Percentiles rank a stretch among this genome's conserved stretches.
phyloP scores from a whole-genome alignment of 2,113 vertebrate species.

The Morone saxatilis region DNA sequence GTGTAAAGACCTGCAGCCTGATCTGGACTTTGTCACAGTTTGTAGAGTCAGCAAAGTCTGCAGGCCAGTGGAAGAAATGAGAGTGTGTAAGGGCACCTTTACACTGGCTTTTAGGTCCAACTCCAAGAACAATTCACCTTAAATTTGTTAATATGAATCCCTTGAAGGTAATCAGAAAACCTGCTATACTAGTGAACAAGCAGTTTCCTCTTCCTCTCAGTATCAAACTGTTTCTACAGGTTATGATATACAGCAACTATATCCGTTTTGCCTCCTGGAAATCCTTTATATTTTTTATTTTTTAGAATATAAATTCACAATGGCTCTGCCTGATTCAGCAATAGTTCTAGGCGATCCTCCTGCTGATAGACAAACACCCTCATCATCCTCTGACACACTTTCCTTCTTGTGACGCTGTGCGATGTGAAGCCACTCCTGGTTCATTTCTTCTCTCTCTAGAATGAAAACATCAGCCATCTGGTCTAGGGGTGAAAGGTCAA shows the following conservation, averaged over 20 bases:
- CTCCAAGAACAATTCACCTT: background rate
- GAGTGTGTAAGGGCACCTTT: background rate
- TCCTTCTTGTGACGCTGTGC: slow-evolving; percentile 33
- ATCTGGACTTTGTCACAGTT: slow-evolving; percentile 68
- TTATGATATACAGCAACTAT: background rate
- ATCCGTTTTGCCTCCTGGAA: background rate
- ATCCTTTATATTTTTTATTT: background rate
- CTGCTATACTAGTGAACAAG: background rate
- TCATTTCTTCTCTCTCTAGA: slow-evolving; percentile 68
- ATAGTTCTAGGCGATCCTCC: slow-evolving; percentile 25
- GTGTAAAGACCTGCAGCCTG: slow-evolving; percentile 45
- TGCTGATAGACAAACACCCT: slow-evolving; percentile 49
- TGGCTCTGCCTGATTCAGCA: slow-evolving; percentile 53
- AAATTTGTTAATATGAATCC: background rate
- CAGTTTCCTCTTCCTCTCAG: slow-evolving; percentile 1
- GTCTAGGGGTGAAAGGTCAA: slow-evolving; percentile 79
- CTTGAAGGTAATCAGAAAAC: background rate
- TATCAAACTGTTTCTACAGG: background rate
- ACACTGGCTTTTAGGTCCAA: background rate
- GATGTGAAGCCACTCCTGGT: slow-evolving; percentile 60
- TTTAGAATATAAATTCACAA: slow-evolving; percentile 7
- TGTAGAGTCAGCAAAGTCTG: slow-evolving; percentile 38
- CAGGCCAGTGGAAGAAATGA: slow-evolving; percentile 5
- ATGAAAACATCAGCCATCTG: slow-evolving; percentile 84
- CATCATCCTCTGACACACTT: slow-evolving; percentile 46